phyloP scores from a whole-genome alignment of 2,797 vertebrate species.

The Myioborus miniatus region DNA sequence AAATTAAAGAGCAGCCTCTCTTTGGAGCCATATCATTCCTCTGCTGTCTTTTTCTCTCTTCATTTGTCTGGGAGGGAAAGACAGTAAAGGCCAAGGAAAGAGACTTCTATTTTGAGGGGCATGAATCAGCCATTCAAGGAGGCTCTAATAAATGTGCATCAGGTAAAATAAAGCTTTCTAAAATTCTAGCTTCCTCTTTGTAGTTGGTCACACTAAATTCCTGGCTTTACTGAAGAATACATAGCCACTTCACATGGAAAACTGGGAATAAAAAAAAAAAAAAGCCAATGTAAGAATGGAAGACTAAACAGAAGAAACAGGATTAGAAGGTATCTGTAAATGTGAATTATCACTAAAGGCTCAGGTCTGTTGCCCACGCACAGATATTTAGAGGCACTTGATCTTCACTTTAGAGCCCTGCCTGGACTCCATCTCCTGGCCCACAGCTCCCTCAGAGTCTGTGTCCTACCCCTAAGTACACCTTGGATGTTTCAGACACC shows the following conservation, averaged over 20 bases:
- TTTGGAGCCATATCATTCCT: background rate
- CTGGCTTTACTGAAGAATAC: background rate
- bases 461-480: background rate
- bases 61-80: background rate
- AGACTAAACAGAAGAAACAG: background rate
- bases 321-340: background rate
- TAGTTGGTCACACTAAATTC: background rate
- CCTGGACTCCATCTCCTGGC: background rate
- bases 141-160: background rate
- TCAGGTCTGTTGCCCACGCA: background rate
- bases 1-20: background rate
- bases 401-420: background rate
- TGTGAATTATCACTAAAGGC: background rate
- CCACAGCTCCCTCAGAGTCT: background rate
- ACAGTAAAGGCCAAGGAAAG: background rate
- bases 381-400: background rate
- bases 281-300: background rate
- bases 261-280: background rate
- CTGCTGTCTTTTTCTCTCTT: background rate
- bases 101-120: background rate
- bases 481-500: conserved; percentile 18
- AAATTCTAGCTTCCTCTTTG: background rate
- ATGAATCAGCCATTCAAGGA: background rate
- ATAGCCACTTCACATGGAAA: background rate
- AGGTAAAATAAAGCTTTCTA: background rate